phyloP scores from a whole-genome alignment of 2,797 vertebrate genomes.

The Glyptemys insculpta region DNA sequence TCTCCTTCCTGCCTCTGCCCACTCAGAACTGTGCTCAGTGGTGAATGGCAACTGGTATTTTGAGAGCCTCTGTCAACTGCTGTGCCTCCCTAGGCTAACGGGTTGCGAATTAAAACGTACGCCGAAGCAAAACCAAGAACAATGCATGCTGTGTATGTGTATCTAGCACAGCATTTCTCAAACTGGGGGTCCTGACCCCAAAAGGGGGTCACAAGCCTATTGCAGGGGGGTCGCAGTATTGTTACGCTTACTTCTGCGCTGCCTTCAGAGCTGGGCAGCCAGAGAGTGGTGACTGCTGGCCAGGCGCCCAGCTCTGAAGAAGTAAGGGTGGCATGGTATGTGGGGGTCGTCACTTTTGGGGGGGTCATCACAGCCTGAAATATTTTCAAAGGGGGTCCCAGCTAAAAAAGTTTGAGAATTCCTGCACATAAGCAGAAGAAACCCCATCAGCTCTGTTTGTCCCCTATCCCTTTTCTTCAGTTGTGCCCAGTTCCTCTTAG shows the following conservation, averaged over 20 bases:
- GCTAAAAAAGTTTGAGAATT: too few relatives aligned
- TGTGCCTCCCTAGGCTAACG: neutral
- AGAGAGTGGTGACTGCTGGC: too few relatives aligned
- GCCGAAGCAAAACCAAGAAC: neutral
- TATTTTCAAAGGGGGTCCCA: too few relatives aligned
- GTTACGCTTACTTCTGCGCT: too few relatives aligned
- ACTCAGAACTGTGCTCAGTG: neutral
- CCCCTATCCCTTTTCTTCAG: neutral
- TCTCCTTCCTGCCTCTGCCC: neutral
- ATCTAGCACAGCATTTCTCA: neutral
- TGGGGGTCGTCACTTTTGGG: too few relatives aligned
- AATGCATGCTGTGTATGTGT: neutral
- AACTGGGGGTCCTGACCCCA: too few relatives aligned
- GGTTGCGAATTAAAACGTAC: neutral
- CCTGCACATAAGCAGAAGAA: neutral
- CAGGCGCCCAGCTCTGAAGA: too few relatives aligned
- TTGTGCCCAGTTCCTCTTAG: neutral
- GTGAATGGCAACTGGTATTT: neutral
- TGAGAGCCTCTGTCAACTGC: neutral
- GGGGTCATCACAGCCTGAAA: too few relatives aligned
- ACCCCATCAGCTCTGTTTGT: neutral
- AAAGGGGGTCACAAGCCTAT: too few relatives aligned
- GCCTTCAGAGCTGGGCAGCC: too few relatives aligned
- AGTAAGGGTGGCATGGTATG: too few relatives aligned
- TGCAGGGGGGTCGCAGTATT: too few relatives aligned